Percentiles rank a stretch among this genome's conserved stretches.
These are phyloP conservation scores for Rhea americana DNA, from an alignment of 2,113 vertebrate species.

Conservation along the genomic window DNA sequence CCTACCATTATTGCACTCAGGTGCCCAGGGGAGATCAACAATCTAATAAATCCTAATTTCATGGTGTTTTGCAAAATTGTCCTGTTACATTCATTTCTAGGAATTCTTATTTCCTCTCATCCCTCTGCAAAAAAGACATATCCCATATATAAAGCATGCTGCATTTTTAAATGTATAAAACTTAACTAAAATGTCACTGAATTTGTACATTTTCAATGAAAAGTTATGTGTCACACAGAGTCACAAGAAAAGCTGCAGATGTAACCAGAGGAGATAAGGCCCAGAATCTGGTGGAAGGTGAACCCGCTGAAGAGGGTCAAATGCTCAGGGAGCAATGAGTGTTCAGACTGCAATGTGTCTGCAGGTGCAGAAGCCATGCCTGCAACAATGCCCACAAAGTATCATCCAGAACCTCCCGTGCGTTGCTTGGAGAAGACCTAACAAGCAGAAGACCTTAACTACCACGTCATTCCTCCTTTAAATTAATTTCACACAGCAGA, in stretches of 20 bases:
- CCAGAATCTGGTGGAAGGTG: background rate
- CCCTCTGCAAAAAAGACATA: background rate
- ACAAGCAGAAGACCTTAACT: background rate
- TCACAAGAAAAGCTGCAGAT: too few relatives aligned
- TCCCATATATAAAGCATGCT: background rate
- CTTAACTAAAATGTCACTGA: background rate
- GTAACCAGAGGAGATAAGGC: background rate
- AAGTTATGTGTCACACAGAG: accelerated
- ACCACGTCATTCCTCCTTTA: background rate
- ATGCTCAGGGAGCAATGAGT: background rate
- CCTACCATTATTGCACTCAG: background rate
- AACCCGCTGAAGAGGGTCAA: background rate
- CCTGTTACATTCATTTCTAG: background rate
- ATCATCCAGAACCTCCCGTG: background rate
- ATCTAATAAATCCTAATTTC: constrained; percentile 43
- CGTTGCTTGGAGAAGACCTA: background rate
- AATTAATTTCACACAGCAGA: background rate
- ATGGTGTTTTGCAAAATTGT: background rate
- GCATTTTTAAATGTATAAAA: background rate
- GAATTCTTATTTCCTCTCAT: background rate
- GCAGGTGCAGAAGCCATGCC: accelerated
- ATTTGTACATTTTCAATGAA: background rate
- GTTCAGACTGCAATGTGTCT: background rate
- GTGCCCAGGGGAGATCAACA: constrained; percentile 32
- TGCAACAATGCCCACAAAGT: accelerated